phyloP scores from a whole-genome alignment of 2,888 invertebrate species.

The Drosophila yooni region DNA sequence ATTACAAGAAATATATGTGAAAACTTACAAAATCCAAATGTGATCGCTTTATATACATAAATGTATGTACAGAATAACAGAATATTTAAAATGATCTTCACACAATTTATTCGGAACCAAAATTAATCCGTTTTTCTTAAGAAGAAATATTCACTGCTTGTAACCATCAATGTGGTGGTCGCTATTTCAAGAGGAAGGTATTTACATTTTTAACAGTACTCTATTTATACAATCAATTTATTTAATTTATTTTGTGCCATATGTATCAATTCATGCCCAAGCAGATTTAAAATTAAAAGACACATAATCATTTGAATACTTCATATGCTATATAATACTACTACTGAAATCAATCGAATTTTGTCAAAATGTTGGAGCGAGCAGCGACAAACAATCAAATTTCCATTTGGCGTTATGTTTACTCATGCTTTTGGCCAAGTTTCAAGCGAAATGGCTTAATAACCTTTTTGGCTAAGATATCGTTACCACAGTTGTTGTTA shows the following conservation, averaged over 20 bases:
- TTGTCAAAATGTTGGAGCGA: not conserved
- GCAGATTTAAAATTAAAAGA: not conserved
- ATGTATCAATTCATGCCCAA: not conserved
- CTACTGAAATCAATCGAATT: not conserved
- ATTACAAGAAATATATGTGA: not conserved
- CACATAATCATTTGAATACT: not conserved
- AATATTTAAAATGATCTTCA: not conserved
- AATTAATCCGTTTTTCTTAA: not conserved
- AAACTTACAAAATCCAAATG: not conserved
- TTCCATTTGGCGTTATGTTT: not conserved
- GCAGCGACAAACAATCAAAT: not conserved
- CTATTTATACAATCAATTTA: not conserved
- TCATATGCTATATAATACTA: too few relatives aligned
- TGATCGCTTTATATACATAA: not conserved
- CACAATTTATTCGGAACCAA: not conserved
- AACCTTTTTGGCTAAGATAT: slow-evolving; percentile 61
- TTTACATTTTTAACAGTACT: not conserved
- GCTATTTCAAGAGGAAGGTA: not conserved
- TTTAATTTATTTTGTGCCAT: not conserved
- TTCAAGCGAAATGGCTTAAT: slow-evolving; percentile 52
- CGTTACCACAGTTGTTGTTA: slow-evolving; percentile 17
- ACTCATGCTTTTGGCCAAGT: slow-evolving; percentile 31
- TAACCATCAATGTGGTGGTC: not conserved
- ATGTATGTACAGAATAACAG: not conserved
- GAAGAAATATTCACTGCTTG: not conserved